Conservation (phyloP, 2,797 vertebrate genomes). For the Pelodytes ibericus region DNA sequence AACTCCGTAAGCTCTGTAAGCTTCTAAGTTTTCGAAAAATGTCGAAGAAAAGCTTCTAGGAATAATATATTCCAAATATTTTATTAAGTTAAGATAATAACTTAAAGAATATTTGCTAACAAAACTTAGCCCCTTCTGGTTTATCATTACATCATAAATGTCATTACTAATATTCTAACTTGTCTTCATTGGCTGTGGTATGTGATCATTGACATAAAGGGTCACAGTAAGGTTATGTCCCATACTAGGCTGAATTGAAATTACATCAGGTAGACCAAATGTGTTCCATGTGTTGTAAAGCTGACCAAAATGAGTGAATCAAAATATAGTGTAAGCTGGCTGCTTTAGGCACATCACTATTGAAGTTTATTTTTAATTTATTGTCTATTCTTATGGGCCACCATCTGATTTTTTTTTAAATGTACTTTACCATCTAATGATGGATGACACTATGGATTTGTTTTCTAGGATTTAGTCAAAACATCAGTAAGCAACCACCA, state of each 20-base stretch:
- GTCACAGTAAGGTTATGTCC: slow-evolving; percentile 45
- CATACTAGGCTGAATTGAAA: slow-evolving; percentile 26
- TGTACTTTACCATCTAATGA: background rate
- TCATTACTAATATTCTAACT: slow-evolving; percentile 36
- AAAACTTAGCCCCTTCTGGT: slow-evolving; percentile 21
- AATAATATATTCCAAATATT: no score
- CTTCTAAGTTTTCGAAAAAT: no score
- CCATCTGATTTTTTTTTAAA: slow-evolving; percentile 4
- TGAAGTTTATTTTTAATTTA: slow-evolving; percentile 12
- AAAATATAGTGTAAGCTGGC: slow-evolving; percentile 31
- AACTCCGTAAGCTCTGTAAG: no score
- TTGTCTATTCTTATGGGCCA: background rate
- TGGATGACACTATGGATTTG: background rate
- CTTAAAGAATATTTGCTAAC: slow-evolving; percentile 25
- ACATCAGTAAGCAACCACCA: background rate
- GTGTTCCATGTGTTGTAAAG: slow-evolving; percentile 47
- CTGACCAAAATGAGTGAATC: slow-evolving; percentile 46
- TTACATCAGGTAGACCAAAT: slow-evolving; percentile 41
- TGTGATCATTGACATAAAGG: slow-evolving; percentile 36
- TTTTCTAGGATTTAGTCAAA: background rate
- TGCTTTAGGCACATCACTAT: slow-evolving; percentile 2
- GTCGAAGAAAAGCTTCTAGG: no score
- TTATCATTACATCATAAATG: slow-evolving; percentile 48
- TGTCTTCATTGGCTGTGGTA: slow-evolving; percentile 34
- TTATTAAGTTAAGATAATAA: background rate